Evolutionary conservation across 2,888 invertebrate species (phyloP), one percentile per base, ranked within the genome.

Genomic region (Eulithis prunata): DNA sequence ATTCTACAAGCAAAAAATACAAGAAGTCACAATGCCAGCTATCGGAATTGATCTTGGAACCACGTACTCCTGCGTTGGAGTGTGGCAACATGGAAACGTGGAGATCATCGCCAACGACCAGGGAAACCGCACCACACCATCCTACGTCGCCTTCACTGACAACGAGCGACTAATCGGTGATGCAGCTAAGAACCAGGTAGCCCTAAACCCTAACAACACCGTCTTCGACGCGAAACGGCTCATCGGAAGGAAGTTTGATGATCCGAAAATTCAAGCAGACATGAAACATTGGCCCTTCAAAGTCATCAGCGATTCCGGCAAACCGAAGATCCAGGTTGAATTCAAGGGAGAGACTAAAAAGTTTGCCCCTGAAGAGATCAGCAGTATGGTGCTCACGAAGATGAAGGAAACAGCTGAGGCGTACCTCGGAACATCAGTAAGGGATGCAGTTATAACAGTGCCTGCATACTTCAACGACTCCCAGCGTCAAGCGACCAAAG

Each of bases 241-340:
- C 68, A 97, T 98, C 81, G 97, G 97, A 89, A 93, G 96, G 64
- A 94, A 94, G 70, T 96, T 94, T 86, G 95, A 96, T 72, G 97
- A 97, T 79, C 83, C 93, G 0, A 95, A 96, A 75, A 96, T 97
- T 51, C 96, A 97, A 80, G 93, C 94, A 41, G 97, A 97, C 84
- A 95, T 96, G 94, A 96, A 96, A 78, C 96, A 96, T 76, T 97
- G 97, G 97, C 97, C 97, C 2, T 97, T 98, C 88, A 94, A 94
- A 75, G 96, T 96, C 6, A 81, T 95, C 69, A 95, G 86, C 76
- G 95, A 95, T 59, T 85, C 89, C 55, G 94, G 95, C 51, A 96
- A 96, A 77, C 96, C 96, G 0, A 96, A 95, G 81, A 95, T 96
- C 62, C 94, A 94, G 78, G 94, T 95, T 0, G 95, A 95, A 74